Evolutionary conservation across 2,113 vertebrate species (phyloP).

Genomic region (Camelus dromedarius): DNA sequence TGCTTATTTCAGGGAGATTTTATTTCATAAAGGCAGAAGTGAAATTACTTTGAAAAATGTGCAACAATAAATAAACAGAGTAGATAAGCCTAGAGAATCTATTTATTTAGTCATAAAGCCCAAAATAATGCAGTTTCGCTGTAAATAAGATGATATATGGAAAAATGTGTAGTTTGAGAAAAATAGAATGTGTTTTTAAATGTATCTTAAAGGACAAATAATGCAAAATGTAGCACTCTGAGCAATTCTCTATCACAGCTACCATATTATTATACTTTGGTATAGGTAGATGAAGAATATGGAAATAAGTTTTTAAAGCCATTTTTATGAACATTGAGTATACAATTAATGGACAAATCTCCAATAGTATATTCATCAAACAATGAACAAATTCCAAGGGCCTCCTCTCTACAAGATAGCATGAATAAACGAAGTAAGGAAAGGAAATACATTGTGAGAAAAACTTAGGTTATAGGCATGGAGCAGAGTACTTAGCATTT

Average conservation of each 20-base stretch:
- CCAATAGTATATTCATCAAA: background rate
- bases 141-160: conserved; percentile 21
- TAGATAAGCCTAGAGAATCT: background rate
- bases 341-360: background rate
- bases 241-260: background rate
- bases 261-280: background rate
- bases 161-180: background rate
- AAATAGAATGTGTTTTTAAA: conserved; percentile 34
- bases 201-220: background rate
- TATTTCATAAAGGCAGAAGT: conserved; percentile 38
- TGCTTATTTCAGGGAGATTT: background rate
- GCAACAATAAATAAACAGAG: conserved; percentile 40
- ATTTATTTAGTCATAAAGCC: conserved; percentile 37
- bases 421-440: background rate
- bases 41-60: conserved; percentile 65
- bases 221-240: background rate
- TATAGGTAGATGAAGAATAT: background rate
- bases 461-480: background rate
- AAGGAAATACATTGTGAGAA: background rate
- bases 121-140: background rate
- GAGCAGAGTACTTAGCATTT: background rate
- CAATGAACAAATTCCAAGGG: background rate
- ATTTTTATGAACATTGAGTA: background rate
- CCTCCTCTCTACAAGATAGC: background rate
- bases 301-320: background rate